Conservation (phyloP, 2,113 vertebrate species). For the Halcyon malimbica region DNA sequence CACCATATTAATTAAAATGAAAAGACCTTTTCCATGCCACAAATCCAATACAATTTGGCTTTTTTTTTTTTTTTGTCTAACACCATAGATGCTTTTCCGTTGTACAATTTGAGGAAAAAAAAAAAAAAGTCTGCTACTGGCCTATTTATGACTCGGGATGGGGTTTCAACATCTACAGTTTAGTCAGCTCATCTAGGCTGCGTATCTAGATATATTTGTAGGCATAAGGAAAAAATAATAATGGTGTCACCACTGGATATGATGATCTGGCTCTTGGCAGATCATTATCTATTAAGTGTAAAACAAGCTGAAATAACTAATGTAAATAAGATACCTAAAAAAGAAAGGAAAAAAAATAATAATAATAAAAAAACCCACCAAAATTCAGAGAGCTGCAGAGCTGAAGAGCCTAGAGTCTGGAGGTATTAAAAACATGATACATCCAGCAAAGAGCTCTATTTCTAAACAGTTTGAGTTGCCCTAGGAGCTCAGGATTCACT, state of each 20-base stretch:
- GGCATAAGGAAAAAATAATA: background rate
- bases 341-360: background rate
- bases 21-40: background rate
- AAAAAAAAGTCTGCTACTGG: background rate
- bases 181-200: background rate
- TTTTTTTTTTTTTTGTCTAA: background rate
- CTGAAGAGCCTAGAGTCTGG: background rate
- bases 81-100: background rate
- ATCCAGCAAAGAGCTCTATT: background rate
- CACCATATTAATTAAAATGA: background rate
- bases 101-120: background rate
- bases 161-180: background rate
- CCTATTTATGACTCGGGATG: background rate
- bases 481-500: background rate
- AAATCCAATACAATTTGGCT: background rate
- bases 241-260: background rate
- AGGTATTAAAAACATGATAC: background rate
- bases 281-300: background rate
- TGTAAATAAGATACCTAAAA: background rate
- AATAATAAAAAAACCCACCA: background rate
- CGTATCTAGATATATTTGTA: background rate
- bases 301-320: background rate
- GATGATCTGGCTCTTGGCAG: background rate
- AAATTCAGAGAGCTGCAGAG: background rate
- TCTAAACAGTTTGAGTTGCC: background rate